phyloP scores from a whole-genome alignment of 2,113 vertebrate species.

The Antechinus stuartii region DNA sequence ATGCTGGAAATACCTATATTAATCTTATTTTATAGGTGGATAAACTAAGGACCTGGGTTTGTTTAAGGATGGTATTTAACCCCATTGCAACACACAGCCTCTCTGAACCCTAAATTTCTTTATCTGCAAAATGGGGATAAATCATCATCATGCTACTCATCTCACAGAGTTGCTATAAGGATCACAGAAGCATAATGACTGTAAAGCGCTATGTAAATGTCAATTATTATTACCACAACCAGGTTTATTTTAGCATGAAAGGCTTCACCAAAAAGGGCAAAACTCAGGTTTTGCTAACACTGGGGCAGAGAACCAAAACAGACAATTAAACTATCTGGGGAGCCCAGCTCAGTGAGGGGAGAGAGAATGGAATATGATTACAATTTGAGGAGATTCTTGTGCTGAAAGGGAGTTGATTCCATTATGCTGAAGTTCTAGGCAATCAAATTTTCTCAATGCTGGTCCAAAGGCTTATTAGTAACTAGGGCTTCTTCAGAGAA shows the following conservation, averaged over 20 bases:
- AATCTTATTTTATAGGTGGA: background rate
- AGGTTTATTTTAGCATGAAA: background rate
- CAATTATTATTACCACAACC: background rate
- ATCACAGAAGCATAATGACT: background rate
- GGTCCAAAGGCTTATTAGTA: background rate
- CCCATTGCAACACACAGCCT: background rate
- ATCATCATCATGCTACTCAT: background rate
- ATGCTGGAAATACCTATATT: background rate
- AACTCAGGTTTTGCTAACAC: background rate
- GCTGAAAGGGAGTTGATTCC: conserved; percentile 85
- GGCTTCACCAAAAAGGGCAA: background rate
- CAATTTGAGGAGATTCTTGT: conserved; percentile 81
- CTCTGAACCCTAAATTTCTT: background rate
- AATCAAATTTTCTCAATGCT: conserved; percentile 78
- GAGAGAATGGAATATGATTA: conserved; percentile 76
- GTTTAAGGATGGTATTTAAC: background rate
- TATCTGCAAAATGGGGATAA: background rate
- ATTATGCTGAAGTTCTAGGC: conserved; percentile 77
- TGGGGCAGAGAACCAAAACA: conserved; percentile 20
- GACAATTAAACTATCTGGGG: conserved; percentile 1
- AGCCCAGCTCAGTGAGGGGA: background rate
- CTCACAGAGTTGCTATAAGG: background rate
- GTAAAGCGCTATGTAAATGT: background rate
- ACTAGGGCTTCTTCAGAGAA: conserved; percentile 55
- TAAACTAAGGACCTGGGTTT: background rate